These are phyloP conservation scores for Orchestia grillus DNA, from an alignment of 1,140 invertebrate genomes.

Conservation along the genomic window DNA sequence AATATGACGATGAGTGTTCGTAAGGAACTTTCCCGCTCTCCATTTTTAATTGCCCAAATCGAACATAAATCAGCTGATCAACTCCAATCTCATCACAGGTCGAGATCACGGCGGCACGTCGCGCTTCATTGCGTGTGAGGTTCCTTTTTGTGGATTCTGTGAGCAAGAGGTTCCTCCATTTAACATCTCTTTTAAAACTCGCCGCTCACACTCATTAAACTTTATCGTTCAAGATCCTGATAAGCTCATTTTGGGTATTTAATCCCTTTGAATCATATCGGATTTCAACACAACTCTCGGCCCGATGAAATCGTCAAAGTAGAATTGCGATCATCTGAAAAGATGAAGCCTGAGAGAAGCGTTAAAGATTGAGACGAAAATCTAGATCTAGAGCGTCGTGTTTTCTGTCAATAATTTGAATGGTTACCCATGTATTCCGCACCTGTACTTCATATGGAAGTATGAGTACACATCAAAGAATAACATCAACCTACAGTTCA, in stretches of 20 bases:
- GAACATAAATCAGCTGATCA: background rate
- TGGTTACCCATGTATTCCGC: background rate
- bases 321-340: background rate
- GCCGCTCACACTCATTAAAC: conserved; percentile 26
- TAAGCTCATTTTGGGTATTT: background rate
- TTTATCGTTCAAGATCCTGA: background rate
- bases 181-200: background rate
- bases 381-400: background rate
- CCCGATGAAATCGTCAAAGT: background rate
- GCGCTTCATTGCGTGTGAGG: background rate
- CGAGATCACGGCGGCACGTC: background rate
- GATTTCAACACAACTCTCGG: background rate
- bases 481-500: background rate
- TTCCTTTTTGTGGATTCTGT: background rate
- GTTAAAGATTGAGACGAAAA: background rate
- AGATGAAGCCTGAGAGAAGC: background rate
- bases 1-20: background rate
- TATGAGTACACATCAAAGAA: background rate
- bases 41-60: background rate
- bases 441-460: background rate
- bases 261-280: conserved; percentile 33
- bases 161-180: background rate
- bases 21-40: background rate
- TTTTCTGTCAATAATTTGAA: background rate
- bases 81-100: background rate